Conservation (phyloP, 1,140 invertebrate species). For the Geopemphigus sp. region DNA sequence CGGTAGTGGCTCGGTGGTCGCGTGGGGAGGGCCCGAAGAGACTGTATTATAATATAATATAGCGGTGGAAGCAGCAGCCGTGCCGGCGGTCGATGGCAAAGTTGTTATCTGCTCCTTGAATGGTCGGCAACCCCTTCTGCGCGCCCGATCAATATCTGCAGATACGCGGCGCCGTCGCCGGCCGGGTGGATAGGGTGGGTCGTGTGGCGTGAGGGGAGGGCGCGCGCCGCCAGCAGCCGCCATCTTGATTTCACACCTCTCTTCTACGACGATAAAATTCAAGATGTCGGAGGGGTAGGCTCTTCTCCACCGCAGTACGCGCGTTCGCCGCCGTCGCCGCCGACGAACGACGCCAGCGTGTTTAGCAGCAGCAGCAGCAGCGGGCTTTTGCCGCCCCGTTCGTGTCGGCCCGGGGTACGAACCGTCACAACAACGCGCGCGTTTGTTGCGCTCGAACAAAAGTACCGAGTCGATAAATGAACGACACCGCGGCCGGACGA, state of each 20-base stretch:
- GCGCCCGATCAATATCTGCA: constrained; percentile 45
- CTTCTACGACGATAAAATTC: constrained; percentile 45
- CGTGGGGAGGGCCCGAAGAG: neutral
- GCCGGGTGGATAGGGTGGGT: too few relatives aligned
- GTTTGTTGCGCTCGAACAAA: too few relatives aligned
- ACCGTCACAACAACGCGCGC: too few relatives aligned
- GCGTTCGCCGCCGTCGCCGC: too few relatives aligned
- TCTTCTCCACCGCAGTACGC: neutral
- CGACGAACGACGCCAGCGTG: too few relatives aligned
- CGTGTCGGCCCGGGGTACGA: too few relatives aligned
- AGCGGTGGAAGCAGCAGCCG: neutral
- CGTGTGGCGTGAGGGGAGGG: constrained; percentile 26
- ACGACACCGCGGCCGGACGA: too few relatives aligned
- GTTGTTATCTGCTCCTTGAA: constrained; percentile 49
- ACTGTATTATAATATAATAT: neutral
- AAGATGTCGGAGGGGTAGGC: constrained; percentile 25
- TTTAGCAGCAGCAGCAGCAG: too few relatives aligned
- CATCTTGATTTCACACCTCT: constrained; percentile 49
- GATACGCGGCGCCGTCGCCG: neutral
- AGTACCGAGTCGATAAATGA: too few relatives aligned
- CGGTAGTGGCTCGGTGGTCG: too few relatives aligned
- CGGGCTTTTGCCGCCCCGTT: too few relatives aligned
- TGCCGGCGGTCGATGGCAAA: constrained; percentile 46
- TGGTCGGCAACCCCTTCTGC: constrained; percentile 35
- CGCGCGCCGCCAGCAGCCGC: constrained; percentile 18